A percentile compares a stretch with the other conserved stretches of the same genome.
Conservation (phyloP, 2,888 invertebrate genomes). For the Zygogramma bicolorata region DNA sequence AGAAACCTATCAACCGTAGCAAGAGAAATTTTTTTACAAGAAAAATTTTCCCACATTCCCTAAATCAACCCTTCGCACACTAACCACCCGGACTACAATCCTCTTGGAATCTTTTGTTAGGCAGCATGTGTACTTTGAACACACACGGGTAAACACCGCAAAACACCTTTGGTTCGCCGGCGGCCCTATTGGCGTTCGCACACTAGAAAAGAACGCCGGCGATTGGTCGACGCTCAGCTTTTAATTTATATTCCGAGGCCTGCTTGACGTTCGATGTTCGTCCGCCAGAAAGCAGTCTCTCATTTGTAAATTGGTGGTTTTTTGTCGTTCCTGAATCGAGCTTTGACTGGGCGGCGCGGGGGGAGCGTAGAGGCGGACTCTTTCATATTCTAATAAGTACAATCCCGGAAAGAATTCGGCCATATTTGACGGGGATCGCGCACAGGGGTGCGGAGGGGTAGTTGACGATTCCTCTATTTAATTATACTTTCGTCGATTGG, state of each 20-base stretch:
- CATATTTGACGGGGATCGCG: neutral
- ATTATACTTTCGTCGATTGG: slow-evolving; percentile 9
- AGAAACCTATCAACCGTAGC: no score
- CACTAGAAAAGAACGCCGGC: slow-evolving; percentile 49
- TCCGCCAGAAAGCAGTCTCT: slow-evolving; percentile 56
- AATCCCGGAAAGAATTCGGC: slow-evolving; percentile 41
- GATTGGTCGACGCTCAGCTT: slow-evolving; percentile 59
- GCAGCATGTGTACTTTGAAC: slow-evolving; percentile 17
- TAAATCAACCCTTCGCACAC: neutral
- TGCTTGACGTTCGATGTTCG: slow-evolving; percentile 56
- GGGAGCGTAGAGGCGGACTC: slow-evolving; percentile 53
- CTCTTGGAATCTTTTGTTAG: slow-evolving; percentile 10
- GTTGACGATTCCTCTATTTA: slow-evolving; percentile 26
- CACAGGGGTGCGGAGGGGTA: neutral
- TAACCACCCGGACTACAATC: neutral
- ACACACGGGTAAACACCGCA: slow-evolving; percentile 35
- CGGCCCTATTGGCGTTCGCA: slow-evolving; percentile 57
- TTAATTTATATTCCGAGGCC: slow-evolving; percentile 62
- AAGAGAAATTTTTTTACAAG: no score
- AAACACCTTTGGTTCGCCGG: slow-evolving; percentile 36
- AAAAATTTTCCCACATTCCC: neutral
- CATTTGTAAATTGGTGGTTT: slow-evolving; percentile 61
- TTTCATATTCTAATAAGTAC: slow-evolving; percentile 55
- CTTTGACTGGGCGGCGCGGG: slow-evolving; percentile 40
- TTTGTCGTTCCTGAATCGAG: slow-evolving; percentile 47